Base-by-base conservation (phyloP, 2,888 invertebrate species). In the Amphipoea lucens region DNA sequence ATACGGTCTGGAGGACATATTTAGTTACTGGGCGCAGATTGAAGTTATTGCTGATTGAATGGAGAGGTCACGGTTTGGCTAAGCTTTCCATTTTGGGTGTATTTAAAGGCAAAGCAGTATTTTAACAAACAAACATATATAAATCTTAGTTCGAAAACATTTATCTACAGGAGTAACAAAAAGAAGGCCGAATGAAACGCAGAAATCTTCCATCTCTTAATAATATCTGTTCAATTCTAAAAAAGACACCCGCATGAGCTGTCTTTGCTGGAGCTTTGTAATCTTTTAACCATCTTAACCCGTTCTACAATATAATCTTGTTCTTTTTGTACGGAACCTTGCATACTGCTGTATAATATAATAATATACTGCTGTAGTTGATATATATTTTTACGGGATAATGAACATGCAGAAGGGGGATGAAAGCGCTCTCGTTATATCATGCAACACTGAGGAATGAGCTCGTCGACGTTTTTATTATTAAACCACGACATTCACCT, bases 281-380 rank as follows among this genome's bases (percentile, higher is more conserved):
- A 29, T 5, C 5, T 29, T 14, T 29, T 17, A 62, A 7, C 14
- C 14, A 20, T 29, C 12, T 29, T 9, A n/a, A 29, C 14, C 4
- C 4, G 4, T 66, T 45, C 4, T 29, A 29, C 3, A 45, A 17
- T 29, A 62, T 14, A 29, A 23, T 40, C 4, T 74, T 57, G 7
- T 4, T 45, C 0, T 7, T 42, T 17, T 54, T 65, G 45, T 79
- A 76, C 82, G 63, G 87, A 86, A 87, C 87, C 82, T 42, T 62
- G 9, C 12, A 40, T 23, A 12, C 14, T 23, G n/a, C 11, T 40
- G 12, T 48, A 12, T 48, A 45, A 1, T 45, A 45, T 45, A 45
- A 45, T 45, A 45, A 45, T 45, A 40, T 20, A 14, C 14, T 23
- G 23, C 7, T 40, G 40, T 57, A 17, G 7, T 14, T 69, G 65